Conservation (phyloP, 2,113 vertebrate species). For the Procavia capensis region DNA sequence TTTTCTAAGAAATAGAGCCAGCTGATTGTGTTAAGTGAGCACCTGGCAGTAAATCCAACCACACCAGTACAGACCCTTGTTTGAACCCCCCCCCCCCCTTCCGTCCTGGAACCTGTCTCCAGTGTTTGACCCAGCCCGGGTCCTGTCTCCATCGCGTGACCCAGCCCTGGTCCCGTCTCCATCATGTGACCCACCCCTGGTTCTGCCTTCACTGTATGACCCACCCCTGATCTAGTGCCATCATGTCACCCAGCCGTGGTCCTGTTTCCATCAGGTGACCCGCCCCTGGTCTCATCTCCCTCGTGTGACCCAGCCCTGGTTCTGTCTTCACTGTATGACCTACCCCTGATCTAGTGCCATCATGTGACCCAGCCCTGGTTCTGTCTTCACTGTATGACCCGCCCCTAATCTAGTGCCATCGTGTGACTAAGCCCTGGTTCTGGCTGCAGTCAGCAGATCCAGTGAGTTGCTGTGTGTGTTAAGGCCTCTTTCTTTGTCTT, state of each 20-base stretch:
- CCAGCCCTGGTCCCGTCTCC: background rate
- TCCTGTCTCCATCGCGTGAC: background rate
- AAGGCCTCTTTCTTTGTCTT: conserved; percentile 83
- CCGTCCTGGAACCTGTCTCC: background rate
- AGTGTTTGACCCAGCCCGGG: background rate
- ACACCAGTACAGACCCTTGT: background rate
- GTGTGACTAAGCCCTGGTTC: no score
- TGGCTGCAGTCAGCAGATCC: background rate
- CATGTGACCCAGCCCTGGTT: no score
- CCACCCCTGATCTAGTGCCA: no score
- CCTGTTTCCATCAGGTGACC: background rate
- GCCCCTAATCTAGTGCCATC: no score
- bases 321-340: background rate
- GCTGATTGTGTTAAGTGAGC: conserved; percentile 44
- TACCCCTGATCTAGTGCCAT: no score
- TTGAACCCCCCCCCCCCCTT: background rate
- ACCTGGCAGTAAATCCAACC: conserved; percentile 13
- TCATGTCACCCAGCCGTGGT: no score
- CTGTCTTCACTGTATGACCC: no score
- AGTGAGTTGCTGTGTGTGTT: conserved; percentile 55
- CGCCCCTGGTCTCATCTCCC: background rate
- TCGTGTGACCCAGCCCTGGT: background rate
- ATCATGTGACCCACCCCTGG: background rate
- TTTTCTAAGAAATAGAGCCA: conserved; percentile 36
- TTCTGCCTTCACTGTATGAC: background rate